Evolutionary conservation across 2,113 vertebrate species (phyloP), one percentile per base, ranked within the genome.

Genomic region (Pithys albifrons): DNA sequence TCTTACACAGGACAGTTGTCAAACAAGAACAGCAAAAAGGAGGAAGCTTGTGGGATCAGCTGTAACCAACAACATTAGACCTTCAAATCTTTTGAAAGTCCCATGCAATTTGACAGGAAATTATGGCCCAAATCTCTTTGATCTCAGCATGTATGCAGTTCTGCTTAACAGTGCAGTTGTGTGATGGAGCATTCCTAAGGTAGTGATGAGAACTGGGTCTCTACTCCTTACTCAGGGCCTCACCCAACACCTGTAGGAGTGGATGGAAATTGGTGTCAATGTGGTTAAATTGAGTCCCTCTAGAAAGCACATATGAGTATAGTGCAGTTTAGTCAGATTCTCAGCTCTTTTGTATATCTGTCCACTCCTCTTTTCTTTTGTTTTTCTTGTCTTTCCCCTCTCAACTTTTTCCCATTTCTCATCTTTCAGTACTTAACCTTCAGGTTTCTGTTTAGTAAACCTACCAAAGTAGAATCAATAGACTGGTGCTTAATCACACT

Each of bases 371-470:
- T 37, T 82, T 91, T 85, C 35, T 25, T 86, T 37, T 51, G 23
- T 71, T 89, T 91, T 89, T 93, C 39, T 66, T 81, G 28, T 54
- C 75, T 65, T 88, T 75, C 28, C 10, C 11, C 14, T 82, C 66
- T 69, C 73, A 91, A n/a, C 79, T 78, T 96, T 59, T 72, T 65
- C 66, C 54, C 4, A 1, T 77, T 89, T 71, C 85, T 95, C 90
- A 88, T 94, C 71, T 93, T 61, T 51, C 10, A 4, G 46, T 91
- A 74, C 83, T 95, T 95, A 96, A 94, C 88, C 91, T 96, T 96
- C 92, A 89, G 52, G 46, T 73, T 89, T 91, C 83, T 93, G 80
- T 92, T 97, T 94, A 87, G 96, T 95, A 95, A 95, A 96, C 91
- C 70, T 65, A 73, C 80, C 54, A 35, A 94, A 89, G 86, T 16